Percentiles rank a stretch among this genome's conserved stretches.
Conservation (phyloP, 2,797 vertebrate species). For the Discoglossus pictus region DNA sequence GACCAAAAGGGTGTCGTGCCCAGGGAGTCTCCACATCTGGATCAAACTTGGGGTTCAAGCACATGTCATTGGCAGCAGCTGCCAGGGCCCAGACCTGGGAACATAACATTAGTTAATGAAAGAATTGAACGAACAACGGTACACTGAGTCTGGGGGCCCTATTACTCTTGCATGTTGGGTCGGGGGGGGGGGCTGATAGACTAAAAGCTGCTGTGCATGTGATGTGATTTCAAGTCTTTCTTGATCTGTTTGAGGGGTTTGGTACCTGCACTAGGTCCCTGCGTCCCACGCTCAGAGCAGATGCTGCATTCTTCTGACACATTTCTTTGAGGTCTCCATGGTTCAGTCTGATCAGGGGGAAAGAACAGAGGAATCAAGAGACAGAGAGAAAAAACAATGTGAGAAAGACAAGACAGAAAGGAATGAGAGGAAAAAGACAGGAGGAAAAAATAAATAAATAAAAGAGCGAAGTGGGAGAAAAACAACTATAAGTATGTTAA, state of each 20-base stretch:
- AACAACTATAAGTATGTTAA: slow-evolving; percentile 34
- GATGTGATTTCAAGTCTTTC: too few species aligned
- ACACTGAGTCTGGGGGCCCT: too few species aligned
- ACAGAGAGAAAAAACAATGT: too few species aligned
- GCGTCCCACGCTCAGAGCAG: slow-evolving; percentile 83
- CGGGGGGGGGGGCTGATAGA: too few species aligned
- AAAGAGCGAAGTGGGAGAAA: not conserved
- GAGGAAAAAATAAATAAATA: too few species aligned
- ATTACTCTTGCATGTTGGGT: too few species aligned
- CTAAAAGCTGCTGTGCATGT: too few species aligned
- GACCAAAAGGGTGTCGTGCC: slow-evolving; percentile 94
- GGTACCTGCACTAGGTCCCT: slow-evolving; percentile 92
- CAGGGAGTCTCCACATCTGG: slow-evolving; percentile 92
- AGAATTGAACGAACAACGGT: too few species aligned
- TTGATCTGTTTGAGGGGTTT: too few species aligned
- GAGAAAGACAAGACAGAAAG: too few species aligned
- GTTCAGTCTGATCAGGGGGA: slow-evolving; percentile 75
- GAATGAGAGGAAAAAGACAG: too few species aligned
- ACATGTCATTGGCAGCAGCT: slow-evolving; percentile 86
- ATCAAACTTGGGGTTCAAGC: slow-evolving; percentile 88
- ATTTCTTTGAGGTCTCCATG: slow-evolving; percentile 92
- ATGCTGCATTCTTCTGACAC: slow-evolving; percentile 91
- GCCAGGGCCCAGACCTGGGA: slow-evolving; percentile 93
- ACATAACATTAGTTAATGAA: slow-evolving; percentile 44
- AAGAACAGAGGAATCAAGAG: slow-evolving; percentile 27